Evolutionary conservation across 1,140 invertebrate species (phyloP).

Genomic region (Calliopsis andreniformis): DNA sequence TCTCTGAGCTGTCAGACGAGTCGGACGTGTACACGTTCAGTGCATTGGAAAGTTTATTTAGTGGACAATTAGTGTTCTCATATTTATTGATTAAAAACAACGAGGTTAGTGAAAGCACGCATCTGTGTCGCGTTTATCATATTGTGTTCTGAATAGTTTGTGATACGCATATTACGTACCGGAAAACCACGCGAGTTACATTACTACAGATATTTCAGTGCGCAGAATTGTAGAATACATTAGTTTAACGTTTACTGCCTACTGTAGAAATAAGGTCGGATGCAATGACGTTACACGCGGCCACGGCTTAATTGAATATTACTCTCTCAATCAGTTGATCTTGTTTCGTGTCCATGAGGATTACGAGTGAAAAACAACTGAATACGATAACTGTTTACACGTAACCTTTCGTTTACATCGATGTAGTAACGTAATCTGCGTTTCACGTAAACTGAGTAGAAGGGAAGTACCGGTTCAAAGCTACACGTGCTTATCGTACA

Average conservation of each 20-base stretch:
- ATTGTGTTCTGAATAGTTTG: background rate
- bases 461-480: background rate
- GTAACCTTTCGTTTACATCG: background rate
- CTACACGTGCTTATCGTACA: constrained; percentile 31
- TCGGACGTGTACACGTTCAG: constrained; percentile 18
- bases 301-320: background rate
- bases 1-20: constrained; percentile 68
- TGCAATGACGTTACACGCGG: background rate
- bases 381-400: background rate
- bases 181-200: too few species aligned
- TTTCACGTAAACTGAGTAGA: background rate
- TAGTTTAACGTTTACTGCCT: too few species aligned
- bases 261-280: background rate
- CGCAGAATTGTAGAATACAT: too few species aligned
- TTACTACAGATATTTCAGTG: too few species aligned
- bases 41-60: constrained; percentile 3
- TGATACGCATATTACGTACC: background rate
- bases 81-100: background rate
- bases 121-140: background rate
- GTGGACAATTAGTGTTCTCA: constrained; percentile 17
- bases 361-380: background rate
- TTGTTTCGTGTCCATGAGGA: background rate
- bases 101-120: constrained; percentile 25
- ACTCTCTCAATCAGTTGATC: background rate
- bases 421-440: background rate